Evolutionary conservation across 2,888 invertebrate species (phyloP), one percentile per base, ranked within the genome.

Genomic region (Lithophane leautieri): DNA sequence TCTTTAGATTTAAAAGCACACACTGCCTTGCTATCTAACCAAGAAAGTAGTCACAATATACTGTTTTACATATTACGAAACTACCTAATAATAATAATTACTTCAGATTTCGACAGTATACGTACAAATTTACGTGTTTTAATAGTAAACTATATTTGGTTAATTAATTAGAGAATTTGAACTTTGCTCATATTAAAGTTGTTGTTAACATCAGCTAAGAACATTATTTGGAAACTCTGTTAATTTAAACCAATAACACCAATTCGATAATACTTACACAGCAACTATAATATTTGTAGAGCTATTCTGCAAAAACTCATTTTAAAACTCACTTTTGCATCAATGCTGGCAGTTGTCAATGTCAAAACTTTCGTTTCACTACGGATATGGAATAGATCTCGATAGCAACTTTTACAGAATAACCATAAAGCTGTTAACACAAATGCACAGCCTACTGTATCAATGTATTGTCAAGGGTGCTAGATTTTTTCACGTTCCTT

Each of bases 141-240:
- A 74, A 56, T 73, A 60, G 11, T 44, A 47, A 74, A 73, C 63
- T 70, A 74, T 60, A 69, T 77, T 74, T 52, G 62, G 73, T 83
- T 71, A 71, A 83, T 79, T 74, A 74, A 76, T 78, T 69, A 61
- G 56, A 70, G 25, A 70, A 69, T 62, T 22, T 58, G 40, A 82
- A 79, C 84, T 82, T 78, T 62, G 56, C 25, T 73, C 50, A 76
- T 78, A 82, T 56, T 63, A 25, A 67, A 86, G 7, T 81, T 60
- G 44, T 68, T 70, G 40, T 81, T 54, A 78, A 79, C 71, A 77
- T 86, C 40, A 22, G 40, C 50, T 22, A 47, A 22, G 72, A 61
- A 56, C 12, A 62, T 79, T 42, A 72, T 62, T 77, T 42, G 42
- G 16, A 56, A 61, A 81, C 60, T 80, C 14, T 22, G 16, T 79